These are phyloP conservation scores for Trissonchulus latispiculum DNA, from an alignment of 2,888 invertebrate genomes.

Conservation along the genomic window DNA sequence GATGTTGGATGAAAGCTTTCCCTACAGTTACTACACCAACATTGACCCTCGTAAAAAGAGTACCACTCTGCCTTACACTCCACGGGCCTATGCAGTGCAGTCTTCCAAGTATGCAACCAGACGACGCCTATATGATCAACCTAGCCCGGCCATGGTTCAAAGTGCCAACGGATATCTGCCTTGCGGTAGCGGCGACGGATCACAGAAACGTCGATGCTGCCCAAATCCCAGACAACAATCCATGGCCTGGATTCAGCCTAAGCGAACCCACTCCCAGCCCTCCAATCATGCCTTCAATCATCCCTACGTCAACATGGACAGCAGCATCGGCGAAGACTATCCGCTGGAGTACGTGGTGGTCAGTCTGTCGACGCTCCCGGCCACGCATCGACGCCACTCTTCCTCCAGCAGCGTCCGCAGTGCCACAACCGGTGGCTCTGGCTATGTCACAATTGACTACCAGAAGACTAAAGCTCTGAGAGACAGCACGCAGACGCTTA, in stretches of 20 bases:
- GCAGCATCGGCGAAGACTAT: too few relatives aligned
- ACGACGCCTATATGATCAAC: too few relatives aligned
- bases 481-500: slow-evolving; percentile 5
- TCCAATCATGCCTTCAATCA: too few relatives aligned
- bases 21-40: too few relatives aligned
- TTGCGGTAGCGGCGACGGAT: neutral
- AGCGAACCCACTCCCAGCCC: slow-evolving; percentile 12
- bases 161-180: neutral
- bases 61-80: too few relatives aligned
- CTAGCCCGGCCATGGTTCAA: neutral
- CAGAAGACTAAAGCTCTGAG: slow-evolving; percentile 14
- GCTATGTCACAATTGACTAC: slow-evolving; percentile 1
- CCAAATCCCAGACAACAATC: neutral
- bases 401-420: neutral
- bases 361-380: neutral
- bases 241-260: too few relatives aligned
- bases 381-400: neutral
- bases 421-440: neutral
- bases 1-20: too few relatives aligned
- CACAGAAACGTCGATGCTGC: neutral
- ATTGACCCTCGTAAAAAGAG: too few relatives aligned
- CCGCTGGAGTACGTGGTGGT: neutral
- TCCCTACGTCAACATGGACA: too few relatives aligned
- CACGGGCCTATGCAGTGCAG: too few relatives aligned
- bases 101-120: too few relatives aligned